Evolutionary conservation across 2,888 invertebrate genomes (phyloP).

Genomic region (Leptinotarsa tumamoca): DNA sequence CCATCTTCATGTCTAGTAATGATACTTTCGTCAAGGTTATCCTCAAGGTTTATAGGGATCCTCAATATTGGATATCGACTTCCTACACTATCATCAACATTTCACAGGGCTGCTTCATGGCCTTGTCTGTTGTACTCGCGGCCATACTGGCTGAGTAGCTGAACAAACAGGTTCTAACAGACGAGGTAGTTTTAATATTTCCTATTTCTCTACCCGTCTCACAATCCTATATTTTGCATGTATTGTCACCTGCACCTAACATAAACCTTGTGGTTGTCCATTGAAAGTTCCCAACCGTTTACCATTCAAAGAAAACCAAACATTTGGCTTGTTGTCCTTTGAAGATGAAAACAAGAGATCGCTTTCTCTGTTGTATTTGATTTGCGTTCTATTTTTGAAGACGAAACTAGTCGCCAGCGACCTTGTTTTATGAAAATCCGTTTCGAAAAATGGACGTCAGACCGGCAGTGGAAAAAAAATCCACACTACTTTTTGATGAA

Average conservation of each 20-base stretch:
- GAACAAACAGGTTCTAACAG: slow-evolving; percentile 92
- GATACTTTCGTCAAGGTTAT: slow-evolving; percentile 89
- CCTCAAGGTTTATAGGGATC: slow-evolving; percentile 75
- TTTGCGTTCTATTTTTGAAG: slow-evolving; percentile 72
- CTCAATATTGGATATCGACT: slow-evolving; percentile 80
- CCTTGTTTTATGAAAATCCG: too few species aligned
- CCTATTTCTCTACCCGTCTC: slow-evolving; percentile 83
- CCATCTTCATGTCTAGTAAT: slow-evolving; percentile 96
- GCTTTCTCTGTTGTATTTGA: slow-evolving; percentile 97
- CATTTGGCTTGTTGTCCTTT: slow-evolving; percentile 95
- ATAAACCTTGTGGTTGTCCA: slow-evolving; percentile 88
- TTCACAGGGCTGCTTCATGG: slow-evolving; percentile 91
- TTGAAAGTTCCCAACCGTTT: slow-evolving; percentile 96
- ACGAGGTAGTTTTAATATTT: slow-evolving; percentile 83
- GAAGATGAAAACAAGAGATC: slow-evolving; percentile 96
- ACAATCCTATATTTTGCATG: slow-evolving; percentile 93
- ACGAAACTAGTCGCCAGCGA: too few species aligned
- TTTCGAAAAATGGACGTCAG: too few species aligned
- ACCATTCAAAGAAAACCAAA: slow-evolving; percentile 98
- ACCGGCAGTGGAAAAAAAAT: too few species aligned
- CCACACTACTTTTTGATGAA: too few species aligned
- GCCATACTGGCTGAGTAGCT: slow-evolving; percentile 94
- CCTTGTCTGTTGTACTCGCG: slow-evolving; percentile 92
- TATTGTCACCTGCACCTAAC: slow-evolving; percentile 95
- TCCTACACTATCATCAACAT: slow-evolving; percentile 78